Base-by-base conservation (phyloP, 35 echinoderm and acorn worm genomes). In the Heliocidaris erythrogramma region DNA sequence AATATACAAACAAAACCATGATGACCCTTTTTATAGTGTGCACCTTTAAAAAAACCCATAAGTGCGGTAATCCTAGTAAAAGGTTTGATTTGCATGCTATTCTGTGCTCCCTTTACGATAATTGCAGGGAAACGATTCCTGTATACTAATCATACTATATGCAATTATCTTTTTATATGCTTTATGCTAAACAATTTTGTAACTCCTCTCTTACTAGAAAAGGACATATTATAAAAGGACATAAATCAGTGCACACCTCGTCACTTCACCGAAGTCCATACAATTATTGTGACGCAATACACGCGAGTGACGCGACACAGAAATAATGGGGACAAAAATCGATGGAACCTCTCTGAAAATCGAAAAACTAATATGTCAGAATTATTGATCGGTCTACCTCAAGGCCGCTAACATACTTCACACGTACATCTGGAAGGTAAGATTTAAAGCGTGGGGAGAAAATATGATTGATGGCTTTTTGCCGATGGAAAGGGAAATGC, bases 301-400 rank as follows among this genome's bases (percentile, higher is more conserved):
- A 21, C 60, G 60, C 21, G 60, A 18, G 27, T 2, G 65, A 78
- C n/a, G 65, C 65, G 7, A 78, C 65, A n/a, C 65, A 78, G 65
- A 78, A 78, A 78, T 78, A 78, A 24, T 27, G 17, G 65, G 17
- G 5, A 42, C 14, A 78, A 78, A 78, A 78, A 78, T 78, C 65
- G 65, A 78, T 78, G 65, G 27, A n/a, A 78, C 65, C 65, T 78
- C 65, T 78, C 65, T 7, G 65, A 78, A 78, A 78, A 78, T 78
- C 65, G 65, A 78, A 78, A 78, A 78, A 78, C 65, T 78, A 78
- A 78, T 78, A 78, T 78, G 65, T 78, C 65, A 78, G 65, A 78
- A 78, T 78, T 78, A 78, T 78, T 27, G 65, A 78, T 78, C 65
- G 18, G 65, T 78, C 18, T 78, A 8, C 27, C 4, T 21, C 65